Percentiles rank a stretch among this genome's conserved stretches.
Conservation (phyloP, 2,888 invertebrate genomes). For the Eristalinus aeneus region DNA sequence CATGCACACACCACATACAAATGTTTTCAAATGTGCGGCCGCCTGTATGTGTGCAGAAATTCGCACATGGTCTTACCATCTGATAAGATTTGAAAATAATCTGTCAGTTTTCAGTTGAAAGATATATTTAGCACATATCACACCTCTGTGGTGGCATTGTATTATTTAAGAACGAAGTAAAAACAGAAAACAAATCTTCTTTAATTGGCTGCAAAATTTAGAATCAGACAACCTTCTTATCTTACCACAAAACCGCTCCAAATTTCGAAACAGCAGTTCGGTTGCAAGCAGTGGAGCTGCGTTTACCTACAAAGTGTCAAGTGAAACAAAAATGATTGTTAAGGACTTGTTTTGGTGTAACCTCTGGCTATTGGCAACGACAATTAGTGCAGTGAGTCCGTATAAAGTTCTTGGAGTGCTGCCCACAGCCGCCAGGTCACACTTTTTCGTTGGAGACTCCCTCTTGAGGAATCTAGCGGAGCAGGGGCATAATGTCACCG, state of each 20-base stretch:
- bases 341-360: background rate
- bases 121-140: too few relatives aligned
- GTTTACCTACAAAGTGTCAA: background rate
- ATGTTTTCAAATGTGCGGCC: background rate
- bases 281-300: too few relatives aligned
- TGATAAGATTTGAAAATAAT: too few relatives aligned
- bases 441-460: constrained; percentile 75
- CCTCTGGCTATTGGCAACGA: background rate
- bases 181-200: too few relatives aligned
- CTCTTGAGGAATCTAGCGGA: constrained; percentile 76
- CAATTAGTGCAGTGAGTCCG: background rate
- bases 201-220: too few relatives aligned
- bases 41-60: background rate
- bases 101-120: too few relatives aligned
- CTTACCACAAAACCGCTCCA: too few relatives aligned
- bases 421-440: constrained; percentile 13
- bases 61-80: background rate
- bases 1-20: background rate
- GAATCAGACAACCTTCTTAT: too few relatives aligned
- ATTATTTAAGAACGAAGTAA: too few relatives aligned
- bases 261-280: too few relatives aligned
- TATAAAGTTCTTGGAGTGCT: constrained; percentile 24
- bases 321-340: constrained; percentile 4
- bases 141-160: too few relatives aligned
- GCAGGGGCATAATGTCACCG: constrained; percentile 78